phyloP scores from a whole-genome alignment of 2,113 vertebrate species.

The Pseudois nayaur region DNA sequence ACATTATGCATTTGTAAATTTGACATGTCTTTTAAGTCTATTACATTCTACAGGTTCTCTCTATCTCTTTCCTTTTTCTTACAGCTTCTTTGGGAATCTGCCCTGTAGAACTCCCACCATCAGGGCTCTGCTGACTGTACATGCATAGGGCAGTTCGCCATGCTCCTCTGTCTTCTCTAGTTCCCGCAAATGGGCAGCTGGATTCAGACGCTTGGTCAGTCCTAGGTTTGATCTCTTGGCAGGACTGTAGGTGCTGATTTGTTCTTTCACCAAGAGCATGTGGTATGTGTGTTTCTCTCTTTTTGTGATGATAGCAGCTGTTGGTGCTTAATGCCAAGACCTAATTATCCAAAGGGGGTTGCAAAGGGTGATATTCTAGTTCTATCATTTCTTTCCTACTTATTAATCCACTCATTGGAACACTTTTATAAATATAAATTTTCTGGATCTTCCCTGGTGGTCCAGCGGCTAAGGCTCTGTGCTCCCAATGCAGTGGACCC shows the following conservation, averaged over 20 bases:
- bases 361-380: neutral
- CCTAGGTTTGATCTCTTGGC: neutral
- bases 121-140: neutral
- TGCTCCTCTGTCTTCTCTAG: neutral
- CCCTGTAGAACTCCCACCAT: neutral
- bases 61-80: neutral
- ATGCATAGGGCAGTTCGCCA: fast-evolving
- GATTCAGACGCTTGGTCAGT: neutral
- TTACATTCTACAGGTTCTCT: neutral
- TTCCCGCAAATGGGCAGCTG: neutral
- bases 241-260: neutral
- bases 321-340: neutral
- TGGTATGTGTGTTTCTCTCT: neutral
- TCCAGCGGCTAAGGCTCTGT: neutral
- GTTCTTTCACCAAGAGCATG: neutral
- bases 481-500: neutral
- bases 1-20: neutral
- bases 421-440: neutral
- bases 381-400: neutral
- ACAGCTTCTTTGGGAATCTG: neutral
- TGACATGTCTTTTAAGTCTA: neutral
- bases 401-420: neutral
- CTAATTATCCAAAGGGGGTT: neutral
- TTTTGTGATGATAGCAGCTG: neutral
- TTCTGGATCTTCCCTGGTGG: neutral